Evolutionary conservation across 2,113 vertebrate species (phyloP).

Genomic region (Hippocampus guttulatus): DNA sequence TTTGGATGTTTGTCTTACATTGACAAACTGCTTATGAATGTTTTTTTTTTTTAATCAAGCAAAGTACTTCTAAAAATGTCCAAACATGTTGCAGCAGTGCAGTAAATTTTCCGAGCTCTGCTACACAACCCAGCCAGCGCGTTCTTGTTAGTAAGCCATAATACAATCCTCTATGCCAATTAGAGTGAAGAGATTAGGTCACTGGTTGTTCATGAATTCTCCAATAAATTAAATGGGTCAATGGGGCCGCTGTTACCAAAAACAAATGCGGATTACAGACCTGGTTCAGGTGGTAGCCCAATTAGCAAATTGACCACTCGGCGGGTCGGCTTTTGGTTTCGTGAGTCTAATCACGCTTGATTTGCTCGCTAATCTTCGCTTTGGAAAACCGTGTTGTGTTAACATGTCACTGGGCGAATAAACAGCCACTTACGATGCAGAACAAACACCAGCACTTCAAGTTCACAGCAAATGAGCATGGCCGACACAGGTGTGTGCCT

Average conservation of each 20-base stretch:
- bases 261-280: conserved; percentile 23
- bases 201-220: not conserved
- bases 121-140: not conserved
- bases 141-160: conserved; percentile 5
- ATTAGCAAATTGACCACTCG: conserved; percentile 46
- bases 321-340: conserved; percentile 36
- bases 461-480: conserved; percentile 46
- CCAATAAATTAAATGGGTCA: conserved; percentile 7
- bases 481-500: conserved; percentile 18
- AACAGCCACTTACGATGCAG: conserved; percentile 62
- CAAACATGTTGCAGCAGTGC: not conserved
- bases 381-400: conserved; percentile 42
- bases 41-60: not conserved
- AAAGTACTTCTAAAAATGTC: not conserved
- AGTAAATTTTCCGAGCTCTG: not conserved
- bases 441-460: conserved; percentile 33
- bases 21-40: not conserved
- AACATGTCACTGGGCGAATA: conserved; percentile 38
- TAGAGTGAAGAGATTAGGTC: not conserved
- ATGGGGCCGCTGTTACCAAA: conserved; percentile 8
- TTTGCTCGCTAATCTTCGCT: conserved; percentile 62
- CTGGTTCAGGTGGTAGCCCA: conserved; percentile 25
- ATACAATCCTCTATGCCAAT: not conserved
- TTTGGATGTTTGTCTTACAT: not conserved
- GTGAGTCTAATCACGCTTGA: conserved; percentile 53